A percentile compares a stretch with the other conserved stretches of the same genome.
These are phyloP conservation scores for Hypothenemus hampei DNA, from an alignment of 1,140 invertebrate species.

Conservation along the genomic window DNA sequence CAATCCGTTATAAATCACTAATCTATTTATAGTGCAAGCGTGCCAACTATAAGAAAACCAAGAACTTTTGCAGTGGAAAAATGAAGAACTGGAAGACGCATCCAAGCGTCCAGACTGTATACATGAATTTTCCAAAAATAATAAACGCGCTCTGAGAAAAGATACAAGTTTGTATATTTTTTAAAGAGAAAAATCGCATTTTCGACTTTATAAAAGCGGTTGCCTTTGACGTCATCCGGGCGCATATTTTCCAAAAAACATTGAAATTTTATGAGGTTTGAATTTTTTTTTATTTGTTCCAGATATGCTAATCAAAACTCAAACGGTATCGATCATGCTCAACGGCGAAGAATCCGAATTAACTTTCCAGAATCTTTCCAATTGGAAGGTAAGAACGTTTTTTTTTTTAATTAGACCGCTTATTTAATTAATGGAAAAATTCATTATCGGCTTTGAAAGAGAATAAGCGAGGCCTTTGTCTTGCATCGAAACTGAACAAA, in stretches of 20 bases:
- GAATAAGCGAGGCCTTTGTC: no score
- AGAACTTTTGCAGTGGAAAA: no score
- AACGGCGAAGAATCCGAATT: slow-evolving; percentile 88
- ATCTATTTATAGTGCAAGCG: no score
- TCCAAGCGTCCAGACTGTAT: no score
- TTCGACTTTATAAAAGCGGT: slow-evolving; percentile 4
- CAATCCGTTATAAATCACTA: no score
- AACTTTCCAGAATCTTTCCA: slow-evolving; percentile 64
- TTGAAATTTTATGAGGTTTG: neutral
- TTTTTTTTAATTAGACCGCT: no score
- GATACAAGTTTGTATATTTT: slow-evolving; percentile 5
- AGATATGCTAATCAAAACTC: slow-evolving; percentile 63
- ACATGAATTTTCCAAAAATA: slow-evolving; percentile 5
- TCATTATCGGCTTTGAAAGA: no score
- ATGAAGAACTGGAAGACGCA: no score
- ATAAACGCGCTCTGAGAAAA: neutral
- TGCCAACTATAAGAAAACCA: no score
- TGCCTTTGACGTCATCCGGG: neutral
- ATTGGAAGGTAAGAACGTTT: slow-evolving; percentile 58
- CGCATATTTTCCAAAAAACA: neutral
- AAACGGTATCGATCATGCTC: slow-evolving; percentile 81
- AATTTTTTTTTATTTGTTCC: slow-evolving; percentile 19
- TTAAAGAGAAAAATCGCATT: neutral
- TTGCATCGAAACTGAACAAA: no score
- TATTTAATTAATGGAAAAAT: no score